Evolutionary conservation across 2,113 vertebrate genomes (phyloP), one percentile per base, ranked within the genome.

Genomic region (Actenoides hombroni): DNA sequence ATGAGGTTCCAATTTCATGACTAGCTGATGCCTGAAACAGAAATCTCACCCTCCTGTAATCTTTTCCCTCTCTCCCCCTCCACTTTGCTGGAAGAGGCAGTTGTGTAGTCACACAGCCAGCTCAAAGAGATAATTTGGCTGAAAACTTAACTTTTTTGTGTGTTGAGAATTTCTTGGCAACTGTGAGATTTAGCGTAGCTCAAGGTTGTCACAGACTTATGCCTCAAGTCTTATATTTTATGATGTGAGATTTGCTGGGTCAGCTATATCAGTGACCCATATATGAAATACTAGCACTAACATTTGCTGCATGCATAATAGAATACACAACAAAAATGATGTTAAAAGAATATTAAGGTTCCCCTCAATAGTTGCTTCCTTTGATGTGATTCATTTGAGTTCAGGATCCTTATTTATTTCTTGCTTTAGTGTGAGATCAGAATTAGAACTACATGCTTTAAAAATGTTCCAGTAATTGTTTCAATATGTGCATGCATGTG

Each of bases 391-490:
- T 95, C 79, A 92, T 74, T 81, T 90, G 57, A 79, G 60, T 83
- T 86, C 51, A 65, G 57, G 24, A 70, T 70, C 39, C 28, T 93
- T 86, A 73, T 83, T 91, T 83, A 92, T 68, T 88, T 88, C 40
- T 91, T 88, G 40, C 64, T 78, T 79, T 68, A 82, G 19, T 44
- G 44, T 76, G 65, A 84, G 86, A 86, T 88, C 61, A 93, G 77
- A 69, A 84, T 71, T 68, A 93, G 39, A 88, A 75, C 39, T 90
- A 81, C 68, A 53, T 37, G 53, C 46, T 92, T 92, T 81, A 60
- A 83, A 88, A 91, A 56, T 53, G 29, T 89, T 91, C 64, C 69
- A 81, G 51, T 86, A 95, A 94, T 93, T 86, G 33, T 71, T 94
- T 25, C 92, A 92, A 7, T 89, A 78, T 61, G 86, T 70, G 49